These are phyloP conservation scores for Diabrotica virgifera DNA, from an alignment of 1,140 invertebrate species.

Conservation along the genomic window DNA sequence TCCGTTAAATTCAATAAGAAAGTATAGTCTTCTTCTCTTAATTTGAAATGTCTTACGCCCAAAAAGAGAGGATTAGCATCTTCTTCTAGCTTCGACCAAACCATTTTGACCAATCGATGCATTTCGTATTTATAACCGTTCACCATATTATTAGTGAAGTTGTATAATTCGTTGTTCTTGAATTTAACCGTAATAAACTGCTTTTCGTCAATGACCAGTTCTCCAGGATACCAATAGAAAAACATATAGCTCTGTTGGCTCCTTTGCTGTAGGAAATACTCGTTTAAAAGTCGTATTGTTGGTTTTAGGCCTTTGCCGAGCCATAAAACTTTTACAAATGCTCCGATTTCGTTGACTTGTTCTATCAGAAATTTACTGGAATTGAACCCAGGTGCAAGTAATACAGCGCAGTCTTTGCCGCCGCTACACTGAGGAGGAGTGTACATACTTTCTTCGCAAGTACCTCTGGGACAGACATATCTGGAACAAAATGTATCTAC, in stretches of 20 bases:
- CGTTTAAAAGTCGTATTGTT: neutral
- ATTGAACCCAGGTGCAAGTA: slow-evolving; percentile 56
- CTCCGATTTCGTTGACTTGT: slow-evolving; percentile 55
- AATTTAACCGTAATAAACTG: slow-evolving; percentile 54
- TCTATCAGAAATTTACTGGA: slow-evolving; percentile 53
- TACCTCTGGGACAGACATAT: slow-evolving; percentile 53
- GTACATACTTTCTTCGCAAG: slow-evolving; percentile 58
- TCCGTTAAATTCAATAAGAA: slow-evolving; percentile 51
- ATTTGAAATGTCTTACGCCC: slow-evolving; percentile 57
- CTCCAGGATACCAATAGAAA: slow-evolving; percentile 66
- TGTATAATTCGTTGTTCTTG: slow-evolving; percentile 54
- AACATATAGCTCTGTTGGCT: slow-evolving; percentile 57
- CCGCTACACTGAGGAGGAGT: slow-evolving; percentile 54
- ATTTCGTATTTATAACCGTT: slow-evolving; percentile 62
- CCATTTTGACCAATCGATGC: slow-evolving; percentile 64
- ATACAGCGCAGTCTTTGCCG: slow-evolving; percentile 53
- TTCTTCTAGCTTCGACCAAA: slow-evolving; percentile 57
- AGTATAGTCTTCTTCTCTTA: slow-evolving; percentile 55
- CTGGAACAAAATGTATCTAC: slow-evolving; percentile 38
- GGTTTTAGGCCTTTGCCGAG: slow-evolving; percentile 56
- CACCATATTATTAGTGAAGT: slow-evolving; percentile 27
- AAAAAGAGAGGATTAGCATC: slow-evolving; percentile 55
- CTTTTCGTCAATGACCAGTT: slow-evolving; percentile 55
- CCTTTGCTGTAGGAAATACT: slow-evolving; percentile 28
- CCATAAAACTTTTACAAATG: slow-evolving; percentile 63